Conservation (phyloP, 1,140 invertebrate species). For the Bactericera cockerelli region DNA sequence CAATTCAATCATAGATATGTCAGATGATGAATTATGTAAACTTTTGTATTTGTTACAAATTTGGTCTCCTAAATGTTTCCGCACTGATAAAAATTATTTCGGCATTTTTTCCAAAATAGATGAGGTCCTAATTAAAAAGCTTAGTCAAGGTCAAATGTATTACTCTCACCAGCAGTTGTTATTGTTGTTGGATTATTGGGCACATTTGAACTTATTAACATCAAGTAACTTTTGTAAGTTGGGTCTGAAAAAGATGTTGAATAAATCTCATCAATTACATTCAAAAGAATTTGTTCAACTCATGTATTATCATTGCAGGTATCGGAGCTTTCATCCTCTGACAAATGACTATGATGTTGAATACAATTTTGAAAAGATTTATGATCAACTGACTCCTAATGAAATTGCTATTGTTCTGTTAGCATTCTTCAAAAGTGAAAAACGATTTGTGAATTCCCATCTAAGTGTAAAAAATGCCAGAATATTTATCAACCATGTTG, state of each 20-base stretch:
- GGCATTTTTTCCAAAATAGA: background rate
- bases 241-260: background rate
- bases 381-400: background rate
- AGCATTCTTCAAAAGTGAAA: constrained; percentile 7
- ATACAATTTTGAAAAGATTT: background rate
- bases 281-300: background rate
- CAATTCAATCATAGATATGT: background rate
- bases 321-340: background rate
- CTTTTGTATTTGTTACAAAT: constrained; percentile 4
- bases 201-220: background rate
- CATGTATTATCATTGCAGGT: background rate
- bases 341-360: background rate
- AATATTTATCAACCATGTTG: constrained; percentile 1
- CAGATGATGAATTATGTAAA: background rate
- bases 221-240: constrained; percentile 7
- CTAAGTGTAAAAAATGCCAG: background rate
- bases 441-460: background rate
- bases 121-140: background rate
- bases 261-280: background rate
- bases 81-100: background rate
- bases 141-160: background rate
- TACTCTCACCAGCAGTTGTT: background rate
- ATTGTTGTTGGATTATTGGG: background rate
- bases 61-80: constrained; percentile 5
- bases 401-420: background rate